Conservation (phyloP, 2,888 invertebrate species). For the Dynastes maya region DNA sequence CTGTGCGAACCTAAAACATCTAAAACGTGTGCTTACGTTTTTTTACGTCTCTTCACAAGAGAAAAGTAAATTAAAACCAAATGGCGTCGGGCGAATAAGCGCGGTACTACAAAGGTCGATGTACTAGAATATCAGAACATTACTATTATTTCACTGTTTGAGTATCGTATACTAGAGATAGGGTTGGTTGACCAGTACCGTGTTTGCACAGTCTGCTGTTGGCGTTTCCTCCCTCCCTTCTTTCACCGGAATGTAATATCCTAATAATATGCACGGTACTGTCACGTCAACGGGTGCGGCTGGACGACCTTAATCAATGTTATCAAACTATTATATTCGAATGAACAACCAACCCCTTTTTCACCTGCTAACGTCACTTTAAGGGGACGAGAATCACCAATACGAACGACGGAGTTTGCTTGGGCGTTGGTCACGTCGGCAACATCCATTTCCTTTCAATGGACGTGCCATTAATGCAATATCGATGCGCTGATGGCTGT, state of each 20-base stretch:
- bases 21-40: conserved; percentile 2
- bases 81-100: conserved; percentile 14
- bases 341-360: conserved; percentile 31
- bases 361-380: conserved; percentile 40
- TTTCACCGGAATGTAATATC: conserved; percentile 37
- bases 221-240: conserved; percentile 3
- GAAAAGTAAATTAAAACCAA: conserved; percentile 40
- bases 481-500: conserved; percentile 41
- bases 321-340: conserved; percentile 43
- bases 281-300: conserved; percentile 46
- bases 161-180: not conserved
- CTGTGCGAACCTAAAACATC: conserved; percentile 25
- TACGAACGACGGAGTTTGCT: conserved; percentile 16
- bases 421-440: conserved; percentile 44
- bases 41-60: conserved; percentile 19
- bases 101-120: conserved; percentile 17
- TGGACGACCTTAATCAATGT: conserved; percentile 35
- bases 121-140: conserved; percentile 24
- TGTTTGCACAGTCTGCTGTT: conserved; percentile 3
- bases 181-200: conserved; percentile 21
- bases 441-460: conserved; percentile 40
- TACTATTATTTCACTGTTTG: conserved; percentile 42
- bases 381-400: not conserved
- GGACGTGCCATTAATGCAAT: conserved; percentile 42
- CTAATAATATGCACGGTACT: conserved; percentile 36